These are phyloP conservation scores for Blastobasis adustella DNA, from an alignment of 2,888 invertebrate species.

Conservation along the genomic window DNA sequence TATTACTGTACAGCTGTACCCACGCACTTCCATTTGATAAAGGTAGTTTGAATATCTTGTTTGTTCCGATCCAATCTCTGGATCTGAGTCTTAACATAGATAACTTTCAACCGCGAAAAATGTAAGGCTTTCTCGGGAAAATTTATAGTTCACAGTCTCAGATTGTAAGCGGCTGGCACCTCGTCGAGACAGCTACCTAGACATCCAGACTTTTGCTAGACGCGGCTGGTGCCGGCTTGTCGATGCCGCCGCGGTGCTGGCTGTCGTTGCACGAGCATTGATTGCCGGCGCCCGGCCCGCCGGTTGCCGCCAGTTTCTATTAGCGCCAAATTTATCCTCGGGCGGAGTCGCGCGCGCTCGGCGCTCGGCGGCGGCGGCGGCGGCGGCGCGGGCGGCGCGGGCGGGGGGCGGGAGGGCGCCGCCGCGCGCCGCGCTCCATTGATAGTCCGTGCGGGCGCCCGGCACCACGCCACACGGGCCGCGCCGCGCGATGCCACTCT, in stretches of 20 bases:
- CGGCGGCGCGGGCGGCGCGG: slow-evolving; percentile 22
- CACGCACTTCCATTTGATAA: too few relatives aligned
- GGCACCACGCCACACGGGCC: slow-evolving; percentile 50
- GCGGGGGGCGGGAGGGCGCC: slow-evolving; percentile 22
- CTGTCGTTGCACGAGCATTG: slow-evolving; percentile 43
- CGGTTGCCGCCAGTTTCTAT: slow-evolving; percentile 51
- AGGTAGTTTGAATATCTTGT: too few relatives aligned
- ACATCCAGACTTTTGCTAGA: not conserved
- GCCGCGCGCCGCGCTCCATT: slow-evolving; percentile 40
- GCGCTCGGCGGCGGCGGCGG: slow-evolving; percentile 49
- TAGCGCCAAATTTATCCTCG: slow-evolving; percentile 73
- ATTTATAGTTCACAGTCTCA: too few relatives aligned
- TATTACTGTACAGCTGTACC: too few relatives aligned
- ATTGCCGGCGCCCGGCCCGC: slow-evolving; percentile 54
- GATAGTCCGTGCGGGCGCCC: slow-evolving; percentile 63
- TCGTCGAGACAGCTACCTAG: not conserved
- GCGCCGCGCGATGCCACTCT: slow-evolving; percentile 42
- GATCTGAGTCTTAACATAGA: too few relatives aligned
- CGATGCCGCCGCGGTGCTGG: too few relatives aligned
- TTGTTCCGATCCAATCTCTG: too few relatives aligned
- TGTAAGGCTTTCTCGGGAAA: too few relatives aligned
- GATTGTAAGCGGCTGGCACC: too few relatives aligned
- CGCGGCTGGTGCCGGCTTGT: too few relatives aligned
- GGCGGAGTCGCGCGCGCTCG: slow-evolving; percentile 55
- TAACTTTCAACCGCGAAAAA: too few relatives aligned